phyloP scores from a whole-genome alignment of 2,113 vertebrate species.

The Bambusicola thoracicus region DNA sequence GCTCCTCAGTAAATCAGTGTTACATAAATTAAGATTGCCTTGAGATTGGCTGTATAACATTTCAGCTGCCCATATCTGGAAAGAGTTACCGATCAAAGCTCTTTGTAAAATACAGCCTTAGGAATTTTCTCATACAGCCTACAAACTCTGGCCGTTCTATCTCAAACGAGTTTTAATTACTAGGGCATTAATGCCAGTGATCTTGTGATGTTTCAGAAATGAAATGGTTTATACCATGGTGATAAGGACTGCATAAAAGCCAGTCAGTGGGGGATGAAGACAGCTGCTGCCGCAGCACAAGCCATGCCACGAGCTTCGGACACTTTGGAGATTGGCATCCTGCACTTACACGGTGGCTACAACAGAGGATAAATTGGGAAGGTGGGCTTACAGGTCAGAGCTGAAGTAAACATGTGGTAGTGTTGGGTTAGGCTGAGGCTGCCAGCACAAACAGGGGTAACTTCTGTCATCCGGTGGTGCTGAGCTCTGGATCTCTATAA shows the following conservation, averaged over 20 bases:
- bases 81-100: conserved; percentile 41
- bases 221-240: neutral
- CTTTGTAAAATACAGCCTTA: neutral
- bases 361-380: neutral
- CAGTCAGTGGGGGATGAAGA: neutral
- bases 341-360: neutral
- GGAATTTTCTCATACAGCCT: conserved; percentile 20
- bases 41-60: conserved; percentile 43
- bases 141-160: neutral
- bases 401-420: conserved; percentile 15
- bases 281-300: neutral
- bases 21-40: conserved; percentile 59
- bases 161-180: conserved; percentile 29
- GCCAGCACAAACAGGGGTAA: neutral
- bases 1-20: conserved; percentile 49
- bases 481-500: neutral
- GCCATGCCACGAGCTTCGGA: neutral
- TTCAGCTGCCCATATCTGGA: conserved; percentile 48
- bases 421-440: neutral
- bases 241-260: conserved; percentile 19
- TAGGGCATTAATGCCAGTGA: conserved; percentile 1
- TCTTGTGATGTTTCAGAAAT: conserved; percentile 32
- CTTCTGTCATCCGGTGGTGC: neutral
- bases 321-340: neutral
- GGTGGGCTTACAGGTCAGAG: neutral